Base-by-base conservation (phyloP, 1,140 invertebrate species). In the Drosophila pectinifera region DNA sequence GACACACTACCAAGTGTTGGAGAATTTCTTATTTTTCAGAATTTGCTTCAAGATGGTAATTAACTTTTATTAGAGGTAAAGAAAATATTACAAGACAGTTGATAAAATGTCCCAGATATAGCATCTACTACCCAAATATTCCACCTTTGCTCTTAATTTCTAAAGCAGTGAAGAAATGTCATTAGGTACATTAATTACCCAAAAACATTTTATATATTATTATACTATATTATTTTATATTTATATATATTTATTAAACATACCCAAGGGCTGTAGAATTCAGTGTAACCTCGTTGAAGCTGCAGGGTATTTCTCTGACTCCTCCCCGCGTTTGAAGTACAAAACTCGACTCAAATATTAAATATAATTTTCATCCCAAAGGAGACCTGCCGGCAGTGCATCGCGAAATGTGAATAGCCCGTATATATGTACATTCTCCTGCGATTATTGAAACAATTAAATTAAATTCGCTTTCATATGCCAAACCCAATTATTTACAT, bases 381-480 rank as follows among this genome's bases (percentile, higher is more conserved):
- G 34, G 54, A 43, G 13, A 39, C 1, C 49, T 31, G 39, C 56
- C 61, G 46, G n/a, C 67, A 22, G 53, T 54, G 54, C 36, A 14
- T 28, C 48, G 43, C 13, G 20, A 62, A 53, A 62, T 34, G 26
- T 42, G 36, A 49, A n/a, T n/a, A n/a, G n/a, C n/a, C n/a, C n/a
- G n/a, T n/a, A n/a, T n/a, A n/a, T n/a, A n/a, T n/a, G n/a, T n/a
- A n/a, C n/a, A n/a, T n/a, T 49, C 28, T 57, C 56, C 31, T 58
- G 51, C 36, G 42, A 31, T 72, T 72, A 45, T 72, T 69, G 76
- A 84, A 84, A 84, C 70, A 83, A 83, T 83, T 83, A 79, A 83
- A 80, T 83, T 84, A 83, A 79, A 24, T 73, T 48, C 43, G 67
- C 67, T 65, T 63, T 73, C 61, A 59, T 78, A 78, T 73, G 75